Conservation (phyloP, 1,140 invertebrate genomes). For the Formica exsecta region DNA sequence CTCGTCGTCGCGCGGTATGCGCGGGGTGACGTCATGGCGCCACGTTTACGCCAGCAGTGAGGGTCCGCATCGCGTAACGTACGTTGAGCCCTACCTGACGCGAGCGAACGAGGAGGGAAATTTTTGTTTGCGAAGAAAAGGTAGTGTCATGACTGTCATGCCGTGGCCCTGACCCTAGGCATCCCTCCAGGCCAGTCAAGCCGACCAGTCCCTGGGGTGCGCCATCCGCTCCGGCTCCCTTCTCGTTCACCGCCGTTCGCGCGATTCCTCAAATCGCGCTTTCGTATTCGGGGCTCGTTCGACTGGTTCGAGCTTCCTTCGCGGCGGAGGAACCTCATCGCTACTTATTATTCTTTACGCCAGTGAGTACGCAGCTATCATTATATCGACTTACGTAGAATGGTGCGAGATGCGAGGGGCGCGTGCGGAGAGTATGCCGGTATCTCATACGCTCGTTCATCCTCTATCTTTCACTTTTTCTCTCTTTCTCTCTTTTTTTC, state of each 20-base stretch:
- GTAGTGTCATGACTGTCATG: conserved; percentile 78
- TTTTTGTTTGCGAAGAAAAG: conserved; percentile 27
- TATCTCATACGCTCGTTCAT: neutral
- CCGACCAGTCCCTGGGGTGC: conserved; percentile 34
- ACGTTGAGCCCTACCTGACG: conserved; percentile 31
- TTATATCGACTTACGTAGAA: neutral
- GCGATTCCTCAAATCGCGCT: conserved; percentile 34
- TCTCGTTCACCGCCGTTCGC: neutral
- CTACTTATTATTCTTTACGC: neutral
- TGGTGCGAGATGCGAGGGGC: neutral
- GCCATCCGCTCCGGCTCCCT: conserved; percentile 3
- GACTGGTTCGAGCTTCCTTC: neutral
- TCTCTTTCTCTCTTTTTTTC: neutral
- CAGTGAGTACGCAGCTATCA: conserved; percentile 41
- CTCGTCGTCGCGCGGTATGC: conserved; percentile 20
- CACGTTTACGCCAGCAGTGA: conserved; percentile 71
- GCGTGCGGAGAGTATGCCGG: neutral
- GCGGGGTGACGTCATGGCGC: conserved; percentile 78
- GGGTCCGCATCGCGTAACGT: conserved; percentile 73
- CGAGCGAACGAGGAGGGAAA: neutral
- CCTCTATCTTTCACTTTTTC: neutral
- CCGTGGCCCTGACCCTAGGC: conserved; percentile 76
- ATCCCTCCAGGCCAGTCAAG: conserved; percentile 65
- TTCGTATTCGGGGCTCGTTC: neutral
- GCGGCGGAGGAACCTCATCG: neutral